Conservation (phyloP, 2,888 invertebrate genomes). For the Epistrophe grossulariae region DNA sequence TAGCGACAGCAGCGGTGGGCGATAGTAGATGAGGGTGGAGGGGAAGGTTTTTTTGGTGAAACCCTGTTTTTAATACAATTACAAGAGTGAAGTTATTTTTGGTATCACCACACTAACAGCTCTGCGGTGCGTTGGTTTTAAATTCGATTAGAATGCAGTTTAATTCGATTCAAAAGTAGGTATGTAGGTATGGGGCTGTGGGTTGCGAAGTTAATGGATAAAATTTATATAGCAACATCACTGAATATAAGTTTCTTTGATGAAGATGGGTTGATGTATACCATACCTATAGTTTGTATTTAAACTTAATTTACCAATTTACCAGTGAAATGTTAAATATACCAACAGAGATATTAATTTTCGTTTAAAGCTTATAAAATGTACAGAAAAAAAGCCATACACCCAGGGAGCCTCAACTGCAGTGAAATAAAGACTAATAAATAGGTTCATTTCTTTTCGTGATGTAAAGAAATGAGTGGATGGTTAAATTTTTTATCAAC, state of each 20-base stretch:
- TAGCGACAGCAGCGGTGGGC: not conserved
- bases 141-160: constrained; percentile 73
- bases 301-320: not conserved
- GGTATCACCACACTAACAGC: constrained; percentile 49
- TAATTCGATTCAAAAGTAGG: constrained; percentile 57
- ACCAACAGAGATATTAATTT: too few relatives aligned
- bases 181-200: not conserved
- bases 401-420: too few relatives aligned
- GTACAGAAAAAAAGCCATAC: too few relatives aligned
- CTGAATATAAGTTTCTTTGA: not conserved
- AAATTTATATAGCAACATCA: constrained; percentile 1
- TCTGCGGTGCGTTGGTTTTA: constrained; percentile 51
- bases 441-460: too few relatives aligned
- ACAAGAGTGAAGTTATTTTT: constrained; percentile 65
- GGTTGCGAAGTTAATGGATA: constrained; percentile 46
- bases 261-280: not conserved
- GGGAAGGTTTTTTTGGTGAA: constrained; percentile 33
- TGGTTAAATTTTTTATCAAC: too few relatives aligned
- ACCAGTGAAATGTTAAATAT: too few relatives aligned
- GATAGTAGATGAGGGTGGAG: not conserved
- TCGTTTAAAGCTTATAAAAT: too few relatives aligned
- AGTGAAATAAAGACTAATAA: too few relatives aligned
- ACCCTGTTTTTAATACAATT: constrained; percentile 70
- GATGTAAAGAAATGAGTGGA: too few relatives aligned
- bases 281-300: not conserved